Conservation (phyloP, 2,113 vertebrate species). For the Drymodes brunneopygia region DNA sequence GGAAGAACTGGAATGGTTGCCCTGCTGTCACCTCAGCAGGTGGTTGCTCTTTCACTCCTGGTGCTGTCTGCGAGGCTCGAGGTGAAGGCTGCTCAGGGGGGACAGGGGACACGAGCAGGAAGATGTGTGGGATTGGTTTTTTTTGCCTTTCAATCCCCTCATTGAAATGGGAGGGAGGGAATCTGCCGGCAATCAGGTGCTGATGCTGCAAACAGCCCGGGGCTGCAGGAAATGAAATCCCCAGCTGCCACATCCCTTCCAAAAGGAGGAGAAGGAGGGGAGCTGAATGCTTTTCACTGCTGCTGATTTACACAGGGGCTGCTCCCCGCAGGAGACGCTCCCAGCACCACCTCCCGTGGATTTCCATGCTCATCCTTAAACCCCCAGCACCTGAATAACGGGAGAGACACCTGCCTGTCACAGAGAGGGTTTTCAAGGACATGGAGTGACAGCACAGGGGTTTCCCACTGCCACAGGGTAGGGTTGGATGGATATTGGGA, state of each 20-base stretch:
- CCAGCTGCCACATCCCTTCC: not conserved
- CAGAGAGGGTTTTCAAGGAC: not conserved
- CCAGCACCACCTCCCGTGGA: not conserved
- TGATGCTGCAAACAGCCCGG: not conserved
- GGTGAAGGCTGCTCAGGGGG: not conserved
- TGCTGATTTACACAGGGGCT: not conserved
- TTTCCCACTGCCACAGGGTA: not conserved
- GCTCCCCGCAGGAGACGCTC: not conserved
- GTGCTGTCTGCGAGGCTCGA: not conserved
- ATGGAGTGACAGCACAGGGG: too few relatives aligned
- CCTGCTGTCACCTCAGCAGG: not conserved
- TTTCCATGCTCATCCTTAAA: not conserved
- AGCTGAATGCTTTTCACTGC: not conserved
- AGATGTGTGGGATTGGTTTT: accelerated
- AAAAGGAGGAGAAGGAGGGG: not conserved
- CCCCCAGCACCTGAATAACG: accelerated
- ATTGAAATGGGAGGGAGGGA: not conserved
- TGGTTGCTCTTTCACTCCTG: not conserved
- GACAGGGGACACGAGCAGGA: not conserved
- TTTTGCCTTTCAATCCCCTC: not conserved
- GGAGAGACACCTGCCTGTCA: not conserved
- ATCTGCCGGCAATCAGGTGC: not conserved
- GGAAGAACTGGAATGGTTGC: not conserved
- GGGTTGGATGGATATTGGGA: not conserved
- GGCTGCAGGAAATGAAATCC: not conserved